Percentiles rank a stretch among this genome's conserved stretches.
Conservation (phyloP, 2,113 vertebrate genomes). For the Paratilapia polleni region DNA sequence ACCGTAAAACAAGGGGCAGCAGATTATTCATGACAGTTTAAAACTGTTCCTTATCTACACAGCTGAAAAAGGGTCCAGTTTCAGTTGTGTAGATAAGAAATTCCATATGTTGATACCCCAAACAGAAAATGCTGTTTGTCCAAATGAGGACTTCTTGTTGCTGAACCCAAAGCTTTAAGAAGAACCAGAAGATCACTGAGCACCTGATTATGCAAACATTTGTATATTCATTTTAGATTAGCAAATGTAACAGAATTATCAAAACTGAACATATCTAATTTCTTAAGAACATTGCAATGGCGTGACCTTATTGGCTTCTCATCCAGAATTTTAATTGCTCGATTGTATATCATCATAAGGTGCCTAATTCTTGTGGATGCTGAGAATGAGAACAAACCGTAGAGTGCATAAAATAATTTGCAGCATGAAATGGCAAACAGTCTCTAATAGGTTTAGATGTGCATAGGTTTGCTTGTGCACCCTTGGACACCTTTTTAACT, state of each 20-base stretch:
- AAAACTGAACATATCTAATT: not conserved
- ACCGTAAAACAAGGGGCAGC: not conserved
- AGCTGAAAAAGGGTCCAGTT: not conserved
- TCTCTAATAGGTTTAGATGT: too few species aligned
- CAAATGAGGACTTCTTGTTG: not conserved
- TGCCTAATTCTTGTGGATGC: not conserved
- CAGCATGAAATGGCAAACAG: too few species aligned
- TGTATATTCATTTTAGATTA: not conserved
- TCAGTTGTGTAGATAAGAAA: not conserved
- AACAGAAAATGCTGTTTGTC: too few species aligned
- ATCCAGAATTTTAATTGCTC: not conserved
- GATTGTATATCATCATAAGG: not conserved
- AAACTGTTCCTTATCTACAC: not conserved
- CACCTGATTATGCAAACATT: not conserved
- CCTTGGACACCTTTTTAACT: not conserved
- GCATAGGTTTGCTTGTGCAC: not conserved
- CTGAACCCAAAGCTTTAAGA: not conserved
- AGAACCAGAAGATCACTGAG: not conserved
- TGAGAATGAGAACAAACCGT: too few species aligned
- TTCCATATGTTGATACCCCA: not conserved
- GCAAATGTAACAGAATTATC: not conserved
- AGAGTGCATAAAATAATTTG: too few species aligned
- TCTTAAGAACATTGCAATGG: not conserved
- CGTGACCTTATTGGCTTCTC: not conserved
- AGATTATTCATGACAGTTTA: not conserved